Evolutionary conservation across 2,888 invertebrate species (phyloP).

Genomic region (Euzophera pinguis): DNA sequence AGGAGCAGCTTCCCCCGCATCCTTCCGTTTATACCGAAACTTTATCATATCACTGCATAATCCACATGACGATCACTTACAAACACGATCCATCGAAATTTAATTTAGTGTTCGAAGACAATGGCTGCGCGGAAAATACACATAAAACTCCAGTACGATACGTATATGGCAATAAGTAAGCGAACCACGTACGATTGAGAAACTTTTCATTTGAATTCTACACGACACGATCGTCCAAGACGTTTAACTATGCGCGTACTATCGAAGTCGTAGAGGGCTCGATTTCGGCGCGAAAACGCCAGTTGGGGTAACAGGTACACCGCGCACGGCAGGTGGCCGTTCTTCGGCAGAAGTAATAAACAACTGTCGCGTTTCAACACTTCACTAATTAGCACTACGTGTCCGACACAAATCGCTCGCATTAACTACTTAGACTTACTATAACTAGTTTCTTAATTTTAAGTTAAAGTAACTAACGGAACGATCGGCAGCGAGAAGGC

Average conservation of each 20-base stretch:
- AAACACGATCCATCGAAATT: constrained; percentile 35
- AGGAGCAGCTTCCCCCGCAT: constrained; percentile 53
- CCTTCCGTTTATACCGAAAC: constrained; percentile 84
- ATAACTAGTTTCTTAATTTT: constrained; percentile 19
- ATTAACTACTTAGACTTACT: constrained; percentile 14
- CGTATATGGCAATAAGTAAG: constrained; percentile 65
- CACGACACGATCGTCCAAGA: constrained; percentile 23
- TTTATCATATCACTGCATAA: constrained; percentile 79
- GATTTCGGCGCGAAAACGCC: constrained; percentile 64
- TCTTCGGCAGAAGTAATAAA: constrained; percentile 28
- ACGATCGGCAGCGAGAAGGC: constrained; percentile 51
- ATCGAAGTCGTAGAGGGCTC: constrained; percentile 28
- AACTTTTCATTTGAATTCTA: constrained; percentile 62
- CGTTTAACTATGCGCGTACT: constrained; percentile 24
- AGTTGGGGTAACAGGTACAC: constrained; percentile 37
- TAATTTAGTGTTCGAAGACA: constrained; percentile 49
- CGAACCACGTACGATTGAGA: constrained; percentile 60
- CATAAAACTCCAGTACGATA: constrained; percentile 47
- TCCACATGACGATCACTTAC: constrained; percentile 52
- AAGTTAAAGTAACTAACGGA: constrained; percentile 23
- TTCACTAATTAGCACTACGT: constrained; percentile 34
- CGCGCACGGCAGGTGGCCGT: constrained; percentile 56
- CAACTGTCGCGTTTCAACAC: constrained; percentile 45
- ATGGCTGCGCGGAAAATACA: constrained; percentile 62
- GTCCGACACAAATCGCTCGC: constrained; percentile 30